Evolutionary conservation across 1,140 invertebrate genomes (phyloP).

Genomic region (Cydia amplana): DNA sequence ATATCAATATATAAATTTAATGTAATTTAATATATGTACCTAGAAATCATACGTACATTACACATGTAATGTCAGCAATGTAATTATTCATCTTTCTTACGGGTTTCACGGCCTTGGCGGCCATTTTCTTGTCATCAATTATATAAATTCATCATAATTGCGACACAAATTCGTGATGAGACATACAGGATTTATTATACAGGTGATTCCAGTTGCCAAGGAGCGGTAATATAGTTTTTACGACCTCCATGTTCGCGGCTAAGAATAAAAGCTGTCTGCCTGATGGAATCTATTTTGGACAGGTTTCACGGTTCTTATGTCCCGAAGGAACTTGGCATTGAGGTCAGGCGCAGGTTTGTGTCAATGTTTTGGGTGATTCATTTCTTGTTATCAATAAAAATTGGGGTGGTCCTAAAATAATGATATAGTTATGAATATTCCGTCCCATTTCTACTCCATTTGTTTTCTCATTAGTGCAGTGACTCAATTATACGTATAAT

Average conservation of each 20-base stretch:
- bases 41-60: background rate
- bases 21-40: no score
- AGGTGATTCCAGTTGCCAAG: background rate
- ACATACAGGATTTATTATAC: background rate
- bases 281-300: background rate
- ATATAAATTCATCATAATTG: background rate
- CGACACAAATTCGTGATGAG: background rate
- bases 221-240: background rate
- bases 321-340: background rate
- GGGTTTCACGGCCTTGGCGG: background rate
- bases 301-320: background rate
- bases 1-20: background rate
- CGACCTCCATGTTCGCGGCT: constrained; percentile 8
- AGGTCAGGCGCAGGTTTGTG: background rate
- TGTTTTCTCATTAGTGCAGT: no score
- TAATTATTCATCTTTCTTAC: background rate
- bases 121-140: background rate
- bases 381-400: background rate
- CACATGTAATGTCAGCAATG: background rate
- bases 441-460: no score
- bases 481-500: no score
- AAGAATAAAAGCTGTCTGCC: background rate
- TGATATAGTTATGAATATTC: no score
- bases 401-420: background rate
- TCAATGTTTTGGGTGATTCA: background rate